Evolutionary conservation across 2,113 vertebrate species (phyloP), one percentile per base, ranked within the genome.

Genomic region (Agapornis roseicollis): DNA sequence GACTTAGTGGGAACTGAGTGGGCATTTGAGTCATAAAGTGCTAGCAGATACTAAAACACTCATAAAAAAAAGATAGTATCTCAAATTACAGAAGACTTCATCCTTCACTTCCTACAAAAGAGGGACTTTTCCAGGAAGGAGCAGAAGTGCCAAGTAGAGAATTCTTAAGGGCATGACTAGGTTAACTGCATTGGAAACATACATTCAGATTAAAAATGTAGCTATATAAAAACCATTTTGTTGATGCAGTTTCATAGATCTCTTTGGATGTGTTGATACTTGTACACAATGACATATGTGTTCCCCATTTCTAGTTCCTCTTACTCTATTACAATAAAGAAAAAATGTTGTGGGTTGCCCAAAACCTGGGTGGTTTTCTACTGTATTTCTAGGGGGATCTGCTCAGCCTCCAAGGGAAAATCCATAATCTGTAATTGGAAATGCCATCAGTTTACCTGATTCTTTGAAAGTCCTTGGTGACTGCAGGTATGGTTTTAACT

Each of bases 11-110:
- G 72, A 94, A 91, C 76, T 85, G 80, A 84, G 64, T 92, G 94
- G 91, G 55, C 71, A 95, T 97, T 93, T 31, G 31, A 20, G 64
- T 95, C 81, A 44, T 82, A 84, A 97, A 97, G 63, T 94, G 55
- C 84, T 82, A 95, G 89, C 56, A 94, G 70, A 71, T 68, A 70
- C n/a, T 85, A 88, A 92, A 89, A 85, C 31, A 58, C 41, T 92
- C 37, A 81, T 91, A 42, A 39, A 52, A 92, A 73, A 82, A 50
- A 92, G 27, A 69, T 69, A 91, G 42, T 37, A 63, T 94, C 74
- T 94, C 88, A 96, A 72, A 80, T 95, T 81, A 86, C 86, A 87
- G 93, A 77, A 73, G 72, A 74, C 27, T 50, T 86, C 33, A 66
- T 94, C 60, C 41, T 90, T 88, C 24, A 23, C 33, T 93, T 82